These are phyloP conservation scores for Anoplopoma fimbria DNA, from an alignment of 2,113 vertebrate species.

Conservation along the genomic window DNA sequence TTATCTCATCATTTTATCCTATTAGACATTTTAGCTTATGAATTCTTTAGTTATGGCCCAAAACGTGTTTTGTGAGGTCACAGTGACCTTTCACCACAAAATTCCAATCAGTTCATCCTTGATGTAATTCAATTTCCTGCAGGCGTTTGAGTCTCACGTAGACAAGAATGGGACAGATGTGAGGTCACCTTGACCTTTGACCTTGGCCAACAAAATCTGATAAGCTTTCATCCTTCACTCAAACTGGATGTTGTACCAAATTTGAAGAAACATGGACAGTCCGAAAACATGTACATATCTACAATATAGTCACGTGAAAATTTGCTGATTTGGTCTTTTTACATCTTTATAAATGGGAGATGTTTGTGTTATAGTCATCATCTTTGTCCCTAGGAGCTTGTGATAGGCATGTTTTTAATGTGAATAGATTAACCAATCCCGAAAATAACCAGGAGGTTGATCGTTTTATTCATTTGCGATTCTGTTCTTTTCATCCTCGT, in stretches of 20 bases:
- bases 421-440: neutral
- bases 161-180: neutral
- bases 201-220: neutral
- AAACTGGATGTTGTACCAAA: neutral
- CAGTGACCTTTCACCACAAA: neutral
- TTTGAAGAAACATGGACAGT: neutral
- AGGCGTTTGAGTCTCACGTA: neutral
- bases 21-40: neutral
- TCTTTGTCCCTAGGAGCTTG: neutral
- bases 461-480: neutral
- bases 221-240: neutral
- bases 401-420: neutral
- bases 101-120: neutral
- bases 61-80: neutral
- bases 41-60: neutral
- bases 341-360: neutral
- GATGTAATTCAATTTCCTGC: neutral
- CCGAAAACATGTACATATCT: neutral
- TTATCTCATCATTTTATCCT: neutral
- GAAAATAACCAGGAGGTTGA: neutral
- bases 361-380: neutral
- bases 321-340: neutral
- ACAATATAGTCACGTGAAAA: neutral
- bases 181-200: neutral
- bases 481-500: constrained; percentile 28